Conservation (phyloP, 2,888 invertebrate species). For the Strigamia crassipes region DNA sequence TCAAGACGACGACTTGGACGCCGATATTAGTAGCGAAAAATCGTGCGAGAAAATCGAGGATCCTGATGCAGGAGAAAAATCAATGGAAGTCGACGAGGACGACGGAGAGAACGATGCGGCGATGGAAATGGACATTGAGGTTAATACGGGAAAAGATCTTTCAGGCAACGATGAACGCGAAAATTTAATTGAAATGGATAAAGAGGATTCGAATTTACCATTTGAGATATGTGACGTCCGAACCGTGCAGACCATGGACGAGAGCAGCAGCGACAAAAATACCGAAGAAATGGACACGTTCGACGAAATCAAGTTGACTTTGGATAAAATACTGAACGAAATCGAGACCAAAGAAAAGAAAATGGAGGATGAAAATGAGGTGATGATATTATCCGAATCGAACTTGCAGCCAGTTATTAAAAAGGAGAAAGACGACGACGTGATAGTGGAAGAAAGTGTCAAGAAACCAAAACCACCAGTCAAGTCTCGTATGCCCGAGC, state of each 20-base stretch:
- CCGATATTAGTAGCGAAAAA: slow-evolving; percentile 44
- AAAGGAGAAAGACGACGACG: neutral
- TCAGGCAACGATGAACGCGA: neutral
- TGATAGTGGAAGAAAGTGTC: neutral
- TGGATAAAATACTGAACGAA: slow-evolving; percentile 45
- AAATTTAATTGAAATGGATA: neutral
- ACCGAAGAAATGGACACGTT: neutral
- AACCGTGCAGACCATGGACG: neutral
- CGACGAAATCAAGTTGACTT: slow-evolving; percentile 7
- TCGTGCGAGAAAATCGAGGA: slow-evolving; percentile 49
- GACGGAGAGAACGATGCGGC: slow-evolving; percentile 47
- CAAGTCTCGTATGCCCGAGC: neutral
- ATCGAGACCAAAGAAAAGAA: neutral
- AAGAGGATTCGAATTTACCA: neutral
- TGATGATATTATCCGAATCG: neutral
- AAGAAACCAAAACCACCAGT: neutral
- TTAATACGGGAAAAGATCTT: slow-evolving; percentile 52
- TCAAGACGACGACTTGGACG: slow-evolving; percentile 43
- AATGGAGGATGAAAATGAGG: neutral
- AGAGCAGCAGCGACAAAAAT: neutral
- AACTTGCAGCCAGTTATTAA: neutral
- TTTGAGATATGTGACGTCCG: neutral
- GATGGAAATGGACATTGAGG: neutral
- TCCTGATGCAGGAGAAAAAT: neutral
- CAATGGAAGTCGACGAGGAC: slow-evolving; percentile 44